Percentiles rank a stretch among this genome's conserved stretches.
Evolutionary conservation across 2,797 vertebrate genomes (phyloP).

Genomic region (Microctenopoma steveboyesi): DNA sequence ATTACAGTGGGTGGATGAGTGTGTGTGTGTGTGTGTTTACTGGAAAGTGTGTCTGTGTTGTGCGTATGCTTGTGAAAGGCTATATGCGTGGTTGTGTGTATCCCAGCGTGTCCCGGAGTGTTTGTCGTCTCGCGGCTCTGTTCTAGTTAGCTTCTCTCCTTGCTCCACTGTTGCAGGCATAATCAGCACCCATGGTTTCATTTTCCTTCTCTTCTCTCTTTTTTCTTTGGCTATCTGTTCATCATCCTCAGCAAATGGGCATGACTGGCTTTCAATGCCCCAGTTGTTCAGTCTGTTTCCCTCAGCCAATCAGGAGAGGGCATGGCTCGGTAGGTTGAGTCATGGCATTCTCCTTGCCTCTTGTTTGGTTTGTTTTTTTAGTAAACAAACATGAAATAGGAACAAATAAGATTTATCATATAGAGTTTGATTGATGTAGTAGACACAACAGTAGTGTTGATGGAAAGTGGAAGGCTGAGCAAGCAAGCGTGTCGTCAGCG

Average conservation of each 20-base stretch:
- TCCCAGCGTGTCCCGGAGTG: slow-evolving; percentile 7
- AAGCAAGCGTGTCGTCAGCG: slow-evolving; percentile 34
- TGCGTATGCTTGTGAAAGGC: slow-evolving; percentile 18
- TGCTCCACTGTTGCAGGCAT: slow-evolving; percentile 16
- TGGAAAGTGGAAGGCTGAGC: slow-evolving; percentile 38
- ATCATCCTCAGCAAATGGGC: slow-evolving; percentile 40
- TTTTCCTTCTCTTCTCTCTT: slow-evolving; percentile 38
- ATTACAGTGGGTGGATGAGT: slow-evolving; percentile 58
- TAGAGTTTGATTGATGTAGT: slow-evolving; percentile 32
- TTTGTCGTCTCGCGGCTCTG: slow-evolving; percentile 17
- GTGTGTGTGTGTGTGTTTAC: slow-evolving; percentile 23
- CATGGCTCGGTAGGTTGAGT: slow-evolving; percentile 20
- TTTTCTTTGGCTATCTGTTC: slow-evolving; percentile 48
- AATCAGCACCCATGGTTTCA: slow-evolving; percentile 11
- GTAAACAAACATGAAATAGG: slow-evolving; percentile 47
- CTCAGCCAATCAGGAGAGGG: slow-evolving; percentile 29
- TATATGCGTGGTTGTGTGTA: neutral
- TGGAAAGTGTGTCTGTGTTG: slow-evolving; percentile 1
- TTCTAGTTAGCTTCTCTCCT: slow-evolving; percentile 36
- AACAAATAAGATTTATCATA: slow-evolving; percentile 26
- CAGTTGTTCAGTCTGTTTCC: slow-evolving; percentile 12
- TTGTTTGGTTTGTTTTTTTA: slow-evolving; percentile 27
- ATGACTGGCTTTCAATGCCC: slow-evolving; percentile 12
- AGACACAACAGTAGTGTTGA: slow-evolving; percentile 29
- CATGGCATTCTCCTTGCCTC: slow-evolving; percentile 23